Conservation (phyloP, 2,797 vertebrate species). For the Brotula barbata region DNA sequence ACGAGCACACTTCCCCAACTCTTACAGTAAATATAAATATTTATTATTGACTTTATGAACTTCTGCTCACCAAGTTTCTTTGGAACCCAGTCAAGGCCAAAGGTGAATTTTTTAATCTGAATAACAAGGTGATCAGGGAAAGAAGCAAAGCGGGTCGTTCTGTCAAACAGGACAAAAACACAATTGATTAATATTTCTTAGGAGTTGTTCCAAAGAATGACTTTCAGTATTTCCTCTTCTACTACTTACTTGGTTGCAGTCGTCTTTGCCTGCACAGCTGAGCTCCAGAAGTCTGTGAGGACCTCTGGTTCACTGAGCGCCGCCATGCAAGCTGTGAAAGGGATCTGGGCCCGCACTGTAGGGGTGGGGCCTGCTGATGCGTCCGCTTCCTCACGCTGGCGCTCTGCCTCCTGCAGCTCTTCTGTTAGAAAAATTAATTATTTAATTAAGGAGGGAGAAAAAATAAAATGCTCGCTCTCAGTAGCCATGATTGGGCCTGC, state of each 20-base stretch:
- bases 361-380: constrained; percentile 83
- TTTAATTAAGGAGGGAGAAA: neutral
- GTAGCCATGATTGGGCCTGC: too few species aligned
- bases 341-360: constrained; percentile 91
- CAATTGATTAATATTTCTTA: constrained; percentile 15
- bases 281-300: constrained; percentile 98
- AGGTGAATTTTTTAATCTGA: constrained; percentile 99
- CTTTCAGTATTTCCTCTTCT: neutral
- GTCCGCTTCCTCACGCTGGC: constrained; percentile 89
- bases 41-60: neutral
- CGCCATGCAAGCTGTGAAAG: constrained; percentile 95
- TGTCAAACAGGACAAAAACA: constrained; percentile 60
- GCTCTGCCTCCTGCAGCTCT: constrained; percentile 93
- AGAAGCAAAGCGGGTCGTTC: constrained; percentile 97
- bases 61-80: constrained; percentile 93
- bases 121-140: constrained; percentile 98
- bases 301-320: constrained; percentile 95
- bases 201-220: neutral
- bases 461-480: neutral
- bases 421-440: constrained; percentile 72
- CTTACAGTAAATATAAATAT: neutral
- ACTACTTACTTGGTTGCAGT: constrained; percentile 92
- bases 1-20: neutral
- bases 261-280: constrained; percentile 95
- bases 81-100: constrained; percentile 98